phyloP scores from a whole-genome alignment of 2,888 invertebrate genomes.

The Caenorhabditis afra region DNA sequence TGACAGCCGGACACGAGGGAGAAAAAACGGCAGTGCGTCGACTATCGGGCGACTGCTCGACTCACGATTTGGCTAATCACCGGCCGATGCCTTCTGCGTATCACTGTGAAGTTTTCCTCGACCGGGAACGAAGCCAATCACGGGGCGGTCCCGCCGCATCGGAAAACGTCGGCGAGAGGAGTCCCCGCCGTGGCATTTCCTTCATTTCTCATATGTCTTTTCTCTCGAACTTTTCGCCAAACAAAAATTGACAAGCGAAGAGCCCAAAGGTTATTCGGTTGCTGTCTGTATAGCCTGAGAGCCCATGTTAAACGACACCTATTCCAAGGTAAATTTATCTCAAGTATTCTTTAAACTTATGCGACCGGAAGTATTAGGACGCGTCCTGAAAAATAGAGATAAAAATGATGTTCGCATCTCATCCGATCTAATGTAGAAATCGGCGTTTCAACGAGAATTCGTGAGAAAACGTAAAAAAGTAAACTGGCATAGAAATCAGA shows the following conservation, averaged over 20 bases:
- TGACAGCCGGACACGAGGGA: conserved; percentile 22
- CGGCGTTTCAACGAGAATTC: conserved; percentile 31
- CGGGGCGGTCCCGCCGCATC: conserved; percentile 7
- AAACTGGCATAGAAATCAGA: background rate
- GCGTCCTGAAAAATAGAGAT: background rate
- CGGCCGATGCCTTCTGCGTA: conserved; percentile 52
- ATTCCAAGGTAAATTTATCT: conserved; percentile 46
- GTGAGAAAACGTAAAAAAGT: conserved; percentile 26
- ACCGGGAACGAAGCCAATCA: conserved; percentile 49
- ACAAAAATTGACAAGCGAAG: conserved; percentile 43
- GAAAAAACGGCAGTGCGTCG: conserved; percentile 44
- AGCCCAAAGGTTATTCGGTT: conserved; percentile 37
- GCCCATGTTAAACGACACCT: conserved; percentile 49
- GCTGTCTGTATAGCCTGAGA: conserved; percentile 17
- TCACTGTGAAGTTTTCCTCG: conserved; percentile 36
- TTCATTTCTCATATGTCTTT: conserved; percentile 44
- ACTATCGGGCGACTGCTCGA: conserved; percentile 45
- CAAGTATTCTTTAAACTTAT: background rate
- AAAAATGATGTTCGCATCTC: conserved; percentile 18
- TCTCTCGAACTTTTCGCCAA: conserved; percentile 54
- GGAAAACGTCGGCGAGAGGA: conserved; percentile 27
- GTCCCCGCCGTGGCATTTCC: conserved; percentile 48
- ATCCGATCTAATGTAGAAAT: conserved; percentile 23
- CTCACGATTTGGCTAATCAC: conserved; percentile 46
- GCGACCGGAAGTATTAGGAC: conserved; percentile 34